A percentile compares a stretch with the other conserved stretches of the same genome.
These are phyloP conservation scores for Myotis daubentonii DNA, from an alignment of 2,797 vertebrate genomes.

Conservation along the genomic window DNA sequence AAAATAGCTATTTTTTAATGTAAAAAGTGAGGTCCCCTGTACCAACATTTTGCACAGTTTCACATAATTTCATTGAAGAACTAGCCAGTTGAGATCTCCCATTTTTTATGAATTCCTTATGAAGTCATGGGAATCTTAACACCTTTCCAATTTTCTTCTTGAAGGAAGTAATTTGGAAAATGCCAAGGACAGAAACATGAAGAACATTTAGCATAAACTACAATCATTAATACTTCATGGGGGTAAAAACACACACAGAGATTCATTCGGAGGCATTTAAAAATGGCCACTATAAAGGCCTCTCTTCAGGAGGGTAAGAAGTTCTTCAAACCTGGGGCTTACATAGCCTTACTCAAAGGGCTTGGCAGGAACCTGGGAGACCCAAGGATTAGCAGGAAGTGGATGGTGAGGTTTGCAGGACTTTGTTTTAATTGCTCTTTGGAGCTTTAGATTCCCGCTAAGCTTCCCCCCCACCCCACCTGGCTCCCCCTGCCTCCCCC, in stretches of 20 bases:
- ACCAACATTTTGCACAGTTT: slow-evolving; percentile 19
- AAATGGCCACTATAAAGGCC: slow-evolving; percentile 32
- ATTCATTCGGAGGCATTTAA: not conserved
- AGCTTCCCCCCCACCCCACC: not conserved
- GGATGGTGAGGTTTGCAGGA: not conserved
- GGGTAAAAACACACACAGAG: not conserved
- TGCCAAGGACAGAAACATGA: slow-evolving; percentile 1
- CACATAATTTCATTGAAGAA: not conserved
- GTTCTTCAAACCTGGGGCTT: not conserved
- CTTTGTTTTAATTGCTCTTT: not conserved
- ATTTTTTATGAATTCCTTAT: slow-evolving; percentile 48
- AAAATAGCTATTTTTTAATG: not conserved
- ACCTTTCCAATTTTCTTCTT: slow-evolving; percentile 45
- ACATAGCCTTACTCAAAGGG: not conserved
- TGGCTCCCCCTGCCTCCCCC: not conserved
- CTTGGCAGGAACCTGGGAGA: not conserved
- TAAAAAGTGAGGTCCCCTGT: not conserved
- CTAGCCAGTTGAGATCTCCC: slow-evolving; percentile 22
- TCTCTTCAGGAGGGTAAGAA: not conserved
- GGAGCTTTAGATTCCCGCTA: not conserved
- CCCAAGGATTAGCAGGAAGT: not conserved
- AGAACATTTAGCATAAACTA: slow-evolving; percentile 33
- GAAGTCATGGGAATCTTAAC: slow-evolving; percentile 35
- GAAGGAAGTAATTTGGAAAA: slow-evolving; percentile 46
- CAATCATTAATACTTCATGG: slow-evolving; percentile 40